Conservation (phyloP, 2,797 vertebrate genomes). For the Hoplostethus mediterraneus region DNA sequence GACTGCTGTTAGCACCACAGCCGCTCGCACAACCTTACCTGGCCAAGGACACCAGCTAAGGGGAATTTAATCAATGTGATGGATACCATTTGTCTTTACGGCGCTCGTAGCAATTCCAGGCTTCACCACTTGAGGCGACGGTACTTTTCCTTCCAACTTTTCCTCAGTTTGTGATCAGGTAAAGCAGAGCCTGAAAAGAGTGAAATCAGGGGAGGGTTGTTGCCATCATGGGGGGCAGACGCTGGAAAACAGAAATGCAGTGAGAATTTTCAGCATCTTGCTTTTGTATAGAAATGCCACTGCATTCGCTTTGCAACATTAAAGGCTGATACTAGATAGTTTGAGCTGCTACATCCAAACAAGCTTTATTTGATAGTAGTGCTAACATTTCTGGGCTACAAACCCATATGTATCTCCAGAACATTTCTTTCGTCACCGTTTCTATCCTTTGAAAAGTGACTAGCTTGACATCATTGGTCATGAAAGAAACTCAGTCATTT, state of each 20-base stretch:
- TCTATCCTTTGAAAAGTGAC: constrained; percentile 6
- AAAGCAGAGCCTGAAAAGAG: constrained; percentile 34
- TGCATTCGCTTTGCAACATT: too few species aligned
- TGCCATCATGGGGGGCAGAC: neutral
- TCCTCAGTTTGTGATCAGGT: constrained; percentile 36
- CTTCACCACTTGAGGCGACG: constrained; percentile 53
- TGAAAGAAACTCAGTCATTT: neutral
- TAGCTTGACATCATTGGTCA: neutral
- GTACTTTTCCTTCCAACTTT: constrained; percentile 50
- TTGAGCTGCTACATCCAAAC: too few species aligned
- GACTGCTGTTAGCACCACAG: constrained; percentile 59
- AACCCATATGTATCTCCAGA: neutral
- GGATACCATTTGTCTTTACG: constrained; percentile 67
- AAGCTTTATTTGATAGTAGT: too few species aligned
- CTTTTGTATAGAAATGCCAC: too few species aligned
- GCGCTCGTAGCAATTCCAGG: constrained; percentile 50
- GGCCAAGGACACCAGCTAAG: constrained; percentile 68
- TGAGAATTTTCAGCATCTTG: too few species aligned
- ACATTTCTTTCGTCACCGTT: constrained; percentile 2
- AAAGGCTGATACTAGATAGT: too few species aligned
- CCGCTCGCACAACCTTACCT: constrained; percentile 57
- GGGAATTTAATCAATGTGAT: constrained; percentile 71
- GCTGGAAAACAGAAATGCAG: too few species aligned
- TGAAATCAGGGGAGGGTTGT: neutral
- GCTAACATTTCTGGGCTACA: neutral